Base-by-base conservation (phyloP, 1,140 invertebrate species). In the Teleopsis dalmanni region DNA sequence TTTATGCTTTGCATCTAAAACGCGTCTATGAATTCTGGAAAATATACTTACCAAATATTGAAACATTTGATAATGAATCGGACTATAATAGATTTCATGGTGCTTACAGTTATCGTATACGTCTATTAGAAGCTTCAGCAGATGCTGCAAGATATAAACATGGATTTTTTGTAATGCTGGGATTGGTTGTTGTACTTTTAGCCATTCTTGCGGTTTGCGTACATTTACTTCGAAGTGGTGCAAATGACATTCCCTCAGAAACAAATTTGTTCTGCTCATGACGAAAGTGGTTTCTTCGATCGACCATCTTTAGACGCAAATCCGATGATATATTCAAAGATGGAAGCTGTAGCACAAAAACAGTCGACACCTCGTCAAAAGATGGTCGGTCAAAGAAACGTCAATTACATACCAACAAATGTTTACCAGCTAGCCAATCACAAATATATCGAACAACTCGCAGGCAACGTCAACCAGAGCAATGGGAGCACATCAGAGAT, bases 221-320 rank as follows among this genome's bases (percentile, higher is more conserved):
- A 5, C 67, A 70, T 50, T 34, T 71, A 3, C 22, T 71, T 6
- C 58, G 54, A 4, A 58, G 62, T 3, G 56, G 66, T 31, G 44
- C 60, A 6, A 38, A 57, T 0, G 43, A 49, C 7, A 42, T 41
- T 18, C 22, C 27, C 9, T 26, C 43, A 7, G 37, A 33, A 1
- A 11, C 46, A 0, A 57, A 54, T 0, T 47, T 49, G 18, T 52
- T 55, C 43, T 54, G 54, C 25, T 70, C 70, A 71, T 71, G 68
- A 71, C 68, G 61, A 52, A 68, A 61, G 58, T 67, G 62, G 62
- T 60, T 66, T 57, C 56, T 64, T 56, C 67, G 63, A 51, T 57
- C 58, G 55, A 62, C 55, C 53, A 58, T 65, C 53, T 61, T 68
- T 57, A 55, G 59, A 26, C 51, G 51, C 37, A 51, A 55, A 23